A percentile compares a stretch with the other conserved stretches of the same genome.
These are phyloP conservation scores for Orycteropus afer DNA, from an alignment of 2,113 vertebrate genomes.

Conservation along the genomic window DNA sequence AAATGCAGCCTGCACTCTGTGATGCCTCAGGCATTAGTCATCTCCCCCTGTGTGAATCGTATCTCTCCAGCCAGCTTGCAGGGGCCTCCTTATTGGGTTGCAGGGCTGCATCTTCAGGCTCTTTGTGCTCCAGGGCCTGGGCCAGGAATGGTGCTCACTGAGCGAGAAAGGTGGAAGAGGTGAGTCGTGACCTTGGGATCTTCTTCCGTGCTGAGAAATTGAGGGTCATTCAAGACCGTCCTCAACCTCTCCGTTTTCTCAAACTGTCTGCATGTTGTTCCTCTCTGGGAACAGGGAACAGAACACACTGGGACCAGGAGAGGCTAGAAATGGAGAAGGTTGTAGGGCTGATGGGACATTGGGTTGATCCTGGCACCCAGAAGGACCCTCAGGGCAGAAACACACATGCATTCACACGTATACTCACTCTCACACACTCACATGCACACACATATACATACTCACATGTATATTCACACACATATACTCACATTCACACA, in stretches of 20 bases:
- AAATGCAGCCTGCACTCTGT: not conserved
- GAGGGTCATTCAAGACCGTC: not conserved
- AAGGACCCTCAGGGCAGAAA: not conserved
- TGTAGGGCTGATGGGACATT: not conserved
- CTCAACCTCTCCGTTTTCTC: not conserved
- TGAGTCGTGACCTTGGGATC: not conserved
- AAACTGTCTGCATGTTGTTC: not conserved
- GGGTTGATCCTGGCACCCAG: not conserved
- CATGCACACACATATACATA: not conserved
- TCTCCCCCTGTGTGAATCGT: not conserved
- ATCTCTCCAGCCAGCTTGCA: not conserved
- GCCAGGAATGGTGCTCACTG: not conserved
- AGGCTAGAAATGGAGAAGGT: not conserved
- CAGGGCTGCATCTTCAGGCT: rapidly evolving
- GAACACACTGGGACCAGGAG: not conserved
- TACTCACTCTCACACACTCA: not conserved
- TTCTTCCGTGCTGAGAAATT: not conserved
- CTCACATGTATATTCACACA: not conserved
- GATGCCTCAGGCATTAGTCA: not conserved
- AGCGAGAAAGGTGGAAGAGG: rapidly evolving
- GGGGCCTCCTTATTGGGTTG: rapidly evolving
- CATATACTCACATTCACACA: not conserved
- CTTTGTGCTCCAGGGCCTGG: not conserved
- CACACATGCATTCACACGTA: not conserved
- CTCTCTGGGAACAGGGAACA: not conserved